phyloP scores from a whole-genome alignment of 2,797 vertebrate genomes.

The Linurgus olivaceus region DNA sequence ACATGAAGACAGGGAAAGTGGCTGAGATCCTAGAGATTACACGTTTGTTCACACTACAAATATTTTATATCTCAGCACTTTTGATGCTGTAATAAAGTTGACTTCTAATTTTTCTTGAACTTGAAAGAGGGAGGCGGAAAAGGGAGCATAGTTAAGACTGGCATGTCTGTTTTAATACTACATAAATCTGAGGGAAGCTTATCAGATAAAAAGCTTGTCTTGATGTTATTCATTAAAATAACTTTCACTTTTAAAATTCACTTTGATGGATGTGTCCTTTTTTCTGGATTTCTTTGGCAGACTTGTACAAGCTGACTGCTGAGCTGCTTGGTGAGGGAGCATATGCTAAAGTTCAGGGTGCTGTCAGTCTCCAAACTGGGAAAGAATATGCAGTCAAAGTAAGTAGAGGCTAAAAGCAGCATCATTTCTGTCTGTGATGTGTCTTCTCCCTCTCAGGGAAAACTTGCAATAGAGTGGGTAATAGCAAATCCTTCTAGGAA shows the following conservation, averaged over 20 bases:
- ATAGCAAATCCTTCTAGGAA: neutral
- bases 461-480: neutral
- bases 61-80: neutral
- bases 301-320: constrained; percentile 90
- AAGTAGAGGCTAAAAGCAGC: neutral
- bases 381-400: constrained; percentile 96
- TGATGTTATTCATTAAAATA: neutral
- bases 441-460: neutral
- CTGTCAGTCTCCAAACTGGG: constrained; percentile 88
- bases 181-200: neutral
- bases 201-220: neutral
- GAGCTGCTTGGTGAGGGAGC: constrained; percentile 93
- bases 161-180: neutral
- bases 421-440: neutral
- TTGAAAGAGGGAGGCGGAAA: neutral
- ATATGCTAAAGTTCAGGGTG: constrained; percentile 95
- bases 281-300: constrained; percentile 70
- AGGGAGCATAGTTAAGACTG: neutral
- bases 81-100: neutral
- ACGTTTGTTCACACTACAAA: neutral
- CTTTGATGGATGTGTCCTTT: neutral
- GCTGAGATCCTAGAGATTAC: neutral
- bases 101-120: neutral
- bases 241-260: neutral
- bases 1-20: neutral